Base-by-base conservation (phyloP, 2,888 invertebrate genomes). In the Uropetala carovei region DNA sequence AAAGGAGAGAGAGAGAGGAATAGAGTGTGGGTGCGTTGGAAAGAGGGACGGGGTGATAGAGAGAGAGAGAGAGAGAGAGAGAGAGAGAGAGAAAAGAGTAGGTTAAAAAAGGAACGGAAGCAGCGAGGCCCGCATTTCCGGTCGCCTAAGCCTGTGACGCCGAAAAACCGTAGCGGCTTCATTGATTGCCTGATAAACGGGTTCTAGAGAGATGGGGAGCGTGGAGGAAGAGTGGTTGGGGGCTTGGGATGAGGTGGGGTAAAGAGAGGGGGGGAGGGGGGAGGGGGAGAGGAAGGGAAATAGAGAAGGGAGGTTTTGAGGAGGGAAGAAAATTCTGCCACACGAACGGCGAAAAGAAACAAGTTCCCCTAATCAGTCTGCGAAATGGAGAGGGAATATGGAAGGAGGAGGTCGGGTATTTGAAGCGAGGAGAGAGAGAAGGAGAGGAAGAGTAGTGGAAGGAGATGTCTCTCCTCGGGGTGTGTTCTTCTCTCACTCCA, bases 151-250 rank as follows among this genome's bases (percentile, higher is more conserved):
- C 60, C 89, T 59, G 89, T 43, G 89, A 89, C 64, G 89, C 64
- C 64, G 56, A 89, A 89, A 83, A 89, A 89, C 89, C 89, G 60
- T 89, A 43, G 89, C 43, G 89, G 89, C 89, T 89, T 89, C 89
- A 89, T 89, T 89, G 89, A 89, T 89, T 89, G 89, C 89, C 89
- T 89, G 89, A 89, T 89, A 89, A 89, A 89, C 89, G 64, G 89
- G 64, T 30, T 60, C 30, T 86, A 60, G 60, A 27, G 60, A 60
- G 43, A 8, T 18, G 18, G 4, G 30, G n/a, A 57, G 43, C 27
- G 5, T 4, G 64, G 64, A 64, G n/a, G 16, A 4, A n/a, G 83
- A 57, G 30, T 43, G 16, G 30, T 14, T 11, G 30, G 22, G 18
- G 8, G 3, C 13, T 14, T 43, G 82, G 56, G 83, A 43, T 0